These are phyloP conservation scores for Zophobas atratus DNA, from an alignment of 1,140 invertebrate genomes.

Conservation along the genomic window DNA sequence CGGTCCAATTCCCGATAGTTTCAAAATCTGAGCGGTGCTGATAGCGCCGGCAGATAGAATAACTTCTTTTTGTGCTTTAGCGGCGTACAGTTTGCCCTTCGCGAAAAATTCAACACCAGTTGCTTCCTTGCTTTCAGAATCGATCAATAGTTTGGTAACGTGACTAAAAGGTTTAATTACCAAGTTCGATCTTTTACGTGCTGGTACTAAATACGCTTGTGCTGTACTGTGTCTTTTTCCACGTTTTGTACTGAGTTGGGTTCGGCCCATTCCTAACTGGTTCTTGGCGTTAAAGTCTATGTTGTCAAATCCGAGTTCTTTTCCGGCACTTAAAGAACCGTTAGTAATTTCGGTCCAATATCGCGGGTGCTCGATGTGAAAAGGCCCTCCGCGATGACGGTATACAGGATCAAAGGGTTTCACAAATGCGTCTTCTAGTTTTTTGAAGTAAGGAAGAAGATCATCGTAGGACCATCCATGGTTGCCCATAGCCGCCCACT, in stretches of 20 bases:
- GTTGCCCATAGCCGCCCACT: conserved; percentile 82
- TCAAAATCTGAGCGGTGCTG: conserved; percentile 89
- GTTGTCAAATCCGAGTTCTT: conserved; percentile 70
- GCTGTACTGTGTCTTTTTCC: conserved; percentile 73
- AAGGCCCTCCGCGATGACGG: conserved; percentile 38
- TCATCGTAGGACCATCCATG: conserved; percentile 87
- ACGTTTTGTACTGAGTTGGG: conserved; percentile 75
- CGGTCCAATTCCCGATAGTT: conserved; percentile 88
- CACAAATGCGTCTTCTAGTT: conserved; percentile 81
- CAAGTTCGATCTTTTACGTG: conserved; percentile 76
- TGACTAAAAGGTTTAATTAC: conserved; percentile 72
- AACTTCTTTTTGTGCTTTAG: conserved; percentile 77
- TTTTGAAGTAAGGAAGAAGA: conserved; percentile 86
- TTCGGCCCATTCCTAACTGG: conserved; percentile 75
- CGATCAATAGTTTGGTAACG: conserved; percentile 77
- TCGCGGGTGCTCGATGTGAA: conserved; percentile 47
- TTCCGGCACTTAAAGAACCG: conserved; percentile 73
- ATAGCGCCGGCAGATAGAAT: conserved; percentile 85
- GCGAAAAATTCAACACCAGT: conserved; percentile 76
- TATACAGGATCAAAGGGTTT: conserved; percentile 66
- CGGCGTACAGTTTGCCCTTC: conserved; percentile 65
- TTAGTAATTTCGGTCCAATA: conserved; percentile 25
- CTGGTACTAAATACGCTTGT: conserved; percentile 72
- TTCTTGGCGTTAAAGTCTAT: conserved; percentile 79
- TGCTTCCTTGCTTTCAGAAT: conserved; percentile 73